These are phyloP conservation scores for Drosophila rhopaloa DNA, from an alignment of 1,140 invertebrate species.

Conservation along the genomic window DNA sequence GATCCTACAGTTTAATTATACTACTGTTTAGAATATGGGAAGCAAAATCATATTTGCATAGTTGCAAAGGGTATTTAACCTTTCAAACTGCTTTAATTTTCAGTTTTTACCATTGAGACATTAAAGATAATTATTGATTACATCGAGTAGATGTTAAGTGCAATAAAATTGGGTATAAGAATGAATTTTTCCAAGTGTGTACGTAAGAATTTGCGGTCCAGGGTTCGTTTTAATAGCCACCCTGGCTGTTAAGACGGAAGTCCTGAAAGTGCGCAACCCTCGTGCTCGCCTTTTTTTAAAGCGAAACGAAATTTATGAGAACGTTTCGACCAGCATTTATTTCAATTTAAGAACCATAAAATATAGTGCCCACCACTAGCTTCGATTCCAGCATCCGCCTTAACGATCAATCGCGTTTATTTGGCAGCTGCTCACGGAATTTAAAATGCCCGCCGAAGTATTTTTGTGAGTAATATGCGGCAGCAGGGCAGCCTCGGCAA, in stretches of 20 bases:
- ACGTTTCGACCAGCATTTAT: not conserved
- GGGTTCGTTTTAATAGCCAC: not conserved
- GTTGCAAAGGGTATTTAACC: too few species aligned
- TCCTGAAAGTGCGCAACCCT: constrained; percentile 2
- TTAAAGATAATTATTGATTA: too few species aligned
- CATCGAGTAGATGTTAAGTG: too few species aligned
- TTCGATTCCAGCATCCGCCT: constrained; percentile 27
- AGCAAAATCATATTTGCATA: too few species aligned
- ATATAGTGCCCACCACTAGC: constrained; percentile 14
- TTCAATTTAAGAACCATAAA: constrained; percentile 15
- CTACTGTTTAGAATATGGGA: too few species aligned
- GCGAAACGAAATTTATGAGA: constrained; percentile 8
- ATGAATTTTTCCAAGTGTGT: too few species aligned
- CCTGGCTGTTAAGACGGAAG: not conserved
- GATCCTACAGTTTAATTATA: too few species aligned
- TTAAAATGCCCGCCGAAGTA: constrained; percentile 66
- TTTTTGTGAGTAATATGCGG: constrained; percentile 42
- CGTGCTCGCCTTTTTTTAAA: not conserved
- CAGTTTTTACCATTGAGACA: too few species aligned
- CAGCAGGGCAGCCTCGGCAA: constrained; percentile 33
- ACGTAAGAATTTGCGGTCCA: not conserved
- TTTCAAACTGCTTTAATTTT: too few species aligned
- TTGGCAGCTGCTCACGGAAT: constrained; percentile 62
- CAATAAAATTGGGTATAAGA: too few species aligned
- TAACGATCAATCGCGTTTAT: constrained; percentile 70